These are phyloP conservation scores for Prietella phreatophila DNA, from an alignment of 2,113 vertebrate genomes.

Conservation along the genomic window DNA sequence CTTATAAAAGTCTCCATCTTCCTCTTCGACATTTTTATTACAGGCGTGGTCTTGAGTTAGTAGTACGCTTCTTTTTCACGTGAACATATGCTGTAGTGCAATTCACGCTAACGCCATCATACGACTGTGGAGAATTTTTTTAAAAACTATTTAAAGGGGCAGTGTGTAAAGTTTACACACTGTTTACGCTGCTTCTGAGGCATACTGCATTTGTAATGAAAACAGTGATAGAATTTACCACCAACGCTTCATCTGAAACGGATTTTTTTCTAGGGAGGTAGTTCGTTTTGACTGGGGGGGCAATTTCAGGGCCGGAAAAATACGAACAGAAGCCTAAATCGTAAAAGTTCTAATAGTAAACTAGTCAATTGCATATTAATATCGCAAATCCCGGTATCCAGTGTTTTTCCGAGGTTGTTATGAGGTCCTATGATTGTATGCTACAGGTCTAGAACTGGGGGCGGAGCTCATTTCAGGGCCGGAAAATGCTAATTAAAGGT, in stretches of 20 bases:
- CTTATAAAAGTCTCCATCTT: slow-evolving; percentile 19
- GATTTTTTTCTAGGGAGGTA: not conserved
- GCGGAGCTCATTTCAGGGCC: no score
- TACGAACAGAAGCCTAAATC: not conserved
- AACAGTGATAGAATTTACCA: not conserved
- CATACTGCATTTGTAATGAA: not conserved
- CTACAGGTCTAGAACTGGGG: no score
- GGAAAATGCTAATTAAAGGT: not conserved
- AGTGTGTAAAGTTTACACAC: not conserved
- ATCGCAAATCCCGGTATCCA: not conserved
- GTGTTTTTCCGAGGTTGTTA: no score
- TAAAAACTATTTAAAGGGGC: not conserved
- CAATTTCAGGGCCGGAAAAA: not conserved
- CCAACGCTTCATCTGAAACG: not conserved
- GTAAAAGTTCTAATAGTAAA: not conserved
- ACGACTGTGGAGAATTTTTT: no score
- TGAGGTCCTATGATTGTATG: no score
- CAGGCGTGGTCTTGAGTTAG: not conserved
- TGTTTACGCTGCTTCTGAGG: not conserved
- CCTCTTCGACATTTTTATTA: not conserved
- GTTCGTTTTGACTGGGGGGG: not conserved
- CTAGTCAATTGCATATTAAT: not conserved
- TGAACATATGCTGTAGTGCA: no score
- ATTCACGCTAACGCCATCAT: no score
- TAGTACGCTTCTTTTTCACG: no score